Conservation (phyloP, 2,888 invertebrate genomes). For the Diachrysia chrysitis region DNA sequence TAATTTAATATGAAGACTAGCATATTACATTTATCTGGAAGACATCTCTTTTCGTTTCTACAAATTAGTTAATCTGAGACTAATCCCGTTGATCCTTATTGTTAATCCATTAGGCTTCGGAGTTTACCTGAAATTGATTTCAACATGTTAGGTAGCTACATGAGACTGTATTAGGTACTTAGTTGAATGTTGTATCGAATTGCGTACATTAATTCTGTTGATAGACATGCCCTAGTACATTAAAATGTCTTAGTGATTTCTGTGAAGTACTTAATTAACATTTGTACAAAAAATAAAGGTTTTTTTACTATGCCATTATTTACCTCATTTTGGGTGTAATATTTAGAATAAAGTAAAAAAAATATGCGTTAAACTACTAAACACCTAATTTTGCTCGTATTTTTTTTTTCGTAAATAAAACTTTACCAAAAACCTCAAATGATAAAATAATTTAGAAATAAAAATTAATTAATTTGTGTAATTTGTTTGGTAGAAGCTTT, state of each 20-base stretch:
- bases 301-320: too few species aligned
- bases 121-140: not conserved
- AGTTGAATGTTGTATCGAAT: not conserved
- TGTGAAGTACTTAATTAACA: too few species aligned
- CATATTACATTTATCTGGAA: not conserved
- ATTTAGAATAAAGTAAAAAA: too few species aligned
- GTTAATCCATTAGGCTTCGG: not conserved
- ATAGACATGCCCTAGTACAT: too few species aligned
- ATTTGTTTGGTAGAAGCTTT: slow-evolving; percentile 24
- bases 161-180: not conserved
- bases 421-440: not conserved
- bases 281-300: too few species aligned
- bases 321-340: too few species aligned
- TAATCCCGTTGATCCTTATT: not conserved
- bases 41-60: not conserved
- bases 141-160: not conserved
- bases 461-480: slow-evolving; percentile 21
- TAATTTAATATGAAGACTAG: too few species aligned
- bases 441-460: slow-evolving; percentile 11
- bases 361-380: not conserved
- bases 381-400: not conserved
- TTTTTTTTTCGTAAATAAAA: not conserved
- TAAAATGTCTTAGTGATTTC: too few species aligned
- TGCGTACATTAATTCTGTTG: not conserved
- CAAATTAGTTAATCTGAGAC: not conserved